Percentiles rank a stretch among this genome's conserved stretches.
phyloP scores from a whole-genome alignment of 2,888 invertebrate genomes.

The Allolobophora icterica region DNA sequence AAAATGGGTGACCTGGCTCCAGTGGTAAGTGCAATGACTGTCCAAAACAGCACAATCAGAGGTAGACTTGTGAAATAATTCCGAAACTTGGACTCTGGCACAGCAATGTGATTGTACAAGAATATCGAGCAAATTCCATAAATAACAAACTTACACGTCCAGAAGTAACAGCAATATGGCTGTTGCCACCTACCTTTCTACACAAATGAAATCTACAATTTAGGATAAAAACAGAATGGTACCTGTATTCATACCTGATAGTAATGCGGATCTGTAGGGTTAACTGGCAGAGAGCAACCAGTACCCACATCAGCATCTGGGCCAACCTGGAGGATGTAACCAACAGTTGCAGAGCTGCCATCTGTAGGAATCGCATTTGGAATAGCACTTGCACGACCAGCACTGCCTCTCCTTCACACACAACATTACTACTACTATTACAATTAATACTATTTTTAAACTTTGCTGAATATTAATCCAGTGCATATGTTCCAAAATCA shows the following conservation, averaged over 20 bases:
- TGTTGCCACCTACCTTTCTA: neutral
- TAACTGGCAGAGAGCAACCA: neutral
- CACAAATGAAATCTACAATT: neutral
- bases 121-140: neutral
- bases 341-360: slow-evolving; percentile 20
- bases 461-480: too few relatives aligned
- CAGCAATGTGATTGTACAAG: neutral
- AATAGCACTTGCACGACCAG: slow-evolving; percentile 10
- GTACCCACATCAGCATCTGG: neutral
- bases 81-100: too few relatives aligned
- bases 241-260: slow-evolving; percentile 1
- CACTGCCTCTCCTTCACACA: neutral
- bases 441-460: too few relatives aligned
- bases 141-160: neutral
- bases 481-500: too few relatives aligned
- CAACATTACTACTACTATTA: neutral
- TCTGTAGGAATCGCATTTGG: slow-evolving; percentile 20
- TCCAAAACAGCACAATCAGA: too few relatives aligned
- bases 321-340: slow-evolving; percentile 23
- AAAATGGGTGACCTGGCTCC: too few relatives aligned
- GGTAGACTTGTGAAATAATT: too few relatives aligned
- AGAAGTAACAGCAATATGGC: neutral
- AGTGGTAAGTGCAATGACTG: too few relatives aligned
- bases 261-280: slow-evolving; percentile 6
- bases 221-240: neutral